These are phyloP conservation scores for Troides aeacus DNA, from an alignment of 2,888 invertebrate genomes.

Conservation along the genomic window DNA sequence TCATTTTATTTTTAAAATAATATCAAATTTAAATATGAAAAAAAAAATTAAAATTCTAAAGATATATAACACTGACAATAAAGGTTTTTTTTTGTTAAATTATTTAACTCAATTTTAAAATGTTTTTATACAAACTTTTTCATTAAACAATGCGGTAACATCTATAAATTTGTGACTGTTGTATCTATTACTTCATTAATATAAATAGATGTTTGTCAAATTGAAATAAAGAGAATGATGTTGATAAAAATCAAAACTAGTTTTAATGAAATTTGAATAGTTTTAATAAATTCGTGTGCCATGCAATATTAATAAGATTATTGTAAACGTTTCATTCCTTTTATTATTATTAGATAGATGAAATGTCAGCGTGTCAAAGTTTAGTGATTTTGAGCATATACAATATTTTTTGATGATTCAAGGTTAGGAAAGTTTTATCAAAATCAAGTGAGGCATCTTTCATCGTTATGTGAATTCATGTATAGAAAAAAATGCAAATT, in stretches of 20 bases:
- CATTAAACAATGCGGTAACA: neutral
- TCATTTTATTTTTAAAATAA: neutral
- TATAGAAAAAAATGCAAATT: neutral
- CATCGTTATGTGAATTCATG: neutral
- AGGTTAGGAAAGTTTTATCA: slow-evolving; percentile 53
- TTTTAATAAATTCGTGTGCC: slow-evolving; percentile 62
- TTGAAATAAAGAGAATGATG: slow-evolving; percentile 32
- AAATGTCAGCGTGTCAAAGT: slow-evolving; percentile 33
- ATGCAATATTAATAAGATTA: slow-evolving; percentile 51
- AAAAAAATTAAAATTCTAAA: neutral
- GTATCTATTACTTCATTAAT: slow-evolving; percentile 29
- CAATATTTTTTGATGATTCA: slow-evolving; percentile 42
- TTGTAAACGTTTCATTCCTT: slow-evolving; percentile 46
- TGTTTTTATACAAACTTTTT: neutral
- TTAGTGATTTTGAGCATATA: slow-evolving; percentile 41
- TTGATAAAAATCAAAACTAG: slow-evolving; percentile 30
- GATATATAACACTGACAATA: neutral
- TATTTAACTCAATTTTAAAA: neutral
- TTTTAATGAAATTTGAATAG: slow-evolving; percentile 38
- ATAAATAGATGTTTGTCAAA: slow-evolving; percentile 27
- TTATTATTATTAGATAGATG: slow-evolving; percentile 18
- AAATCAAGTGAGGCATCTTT: slow-evolving; percentile 28
- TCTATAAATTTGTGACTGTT: neutral
- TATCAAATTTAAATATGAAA: neutral
- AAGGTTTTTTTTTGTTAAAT: too few species aligned